Evolutionary conservation across 2,888 invertebrate genomes (phyloP), one percentile per base, ranked within the genome.

Genomic region (Hirtodrosophila histrioides): DNA sequence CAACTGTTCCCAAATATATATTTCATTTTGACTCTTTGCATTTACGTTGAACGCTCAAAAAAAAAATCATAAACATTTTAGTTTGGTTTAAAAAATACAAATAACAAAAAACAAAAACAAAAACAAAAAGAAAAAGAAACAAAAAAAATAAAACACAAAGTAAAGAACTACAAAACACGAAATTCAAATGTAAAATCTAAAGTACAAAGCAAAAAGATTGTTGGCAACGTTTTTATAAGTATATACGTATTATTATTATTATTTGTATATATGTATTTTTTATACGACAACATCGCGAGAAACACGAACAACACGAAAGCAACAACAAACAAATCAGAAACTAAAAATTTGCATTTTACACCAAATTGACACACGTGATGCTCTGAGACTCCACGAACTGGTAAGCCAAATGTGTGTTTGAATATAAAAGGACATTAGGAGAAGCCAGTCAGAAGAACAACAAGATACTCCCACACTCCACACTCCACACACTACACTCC

Each of bases 121-220:
- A 41, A 56, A 57, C 46, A 68, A 54, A 41, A 17, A 17, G 40
- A 35, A 35, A 37, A 37, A 17, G 17, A 17, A 58, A 31, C 23
- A 66, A 40, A 35, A 37, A 24, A 58, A 9, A 33, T 56, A 49
- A 45, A 54, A 53, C 39, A 27, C 44, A 45, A 60, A 69, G 11
- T 27, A 40, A 37, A 37, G 40, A 41, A 23, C 58, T 62, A 73
- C 51, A 66, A 58, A 64, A 74, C 48, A 75, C 70, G 46, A 74
- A 81, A 85, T 80, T 82, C 71, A 79, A 82, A 77, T 68, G 65
- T 64, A 80, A 83, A 83, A 86, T 83, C 86, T 80, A 83, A 83
- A 83, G 86, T 83, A 86, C 86, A 83, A 83, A 83, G 84, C 67
- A 83, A 72, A 85, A 82, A 86, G 84, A 83, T 83, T 86, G 82